A percentile compares a stretch with the other conserved stretches of the same genome.
phyloP scores from a whole-genome alignment of 2,797 vertebrate species.

The Pseudochromis fuscus region DNA sequence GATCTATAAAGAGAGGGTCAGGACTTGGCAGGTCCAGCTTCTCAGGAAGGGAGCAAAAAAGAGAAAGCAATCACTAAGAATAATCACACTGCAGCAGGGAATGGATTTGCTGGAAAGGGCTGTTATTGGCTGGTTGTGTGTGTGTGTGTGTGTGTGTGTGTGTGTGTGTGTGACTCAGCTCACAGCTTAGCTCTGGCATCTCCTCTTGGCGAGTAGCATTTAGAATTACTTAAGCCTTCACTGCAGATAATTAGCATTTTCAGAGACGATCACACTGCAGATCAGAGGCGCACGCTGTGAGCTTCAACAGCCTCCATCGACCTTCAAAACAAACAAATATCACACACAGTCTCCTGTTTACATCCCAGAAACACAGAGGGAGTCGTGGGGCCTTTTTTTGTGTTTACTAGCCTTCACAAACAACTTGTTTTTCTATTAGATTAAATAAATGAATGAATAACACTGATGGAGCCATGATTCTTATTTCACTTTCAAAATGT shows the following conservation, averaged over 20 bases:
- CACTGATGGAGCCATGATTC: too few relatives aligned
- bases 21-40: conserved; percentile 48
- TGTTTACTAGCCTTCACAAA: not conserved
- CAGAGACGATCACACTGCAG: conserved; percentile 54
- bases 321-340: conserved; percentile 45
- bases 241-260: conserved; percentile 75
- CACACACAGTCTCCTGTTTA: not conserved
- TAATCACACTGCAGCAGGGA: conserved; percentile 75
- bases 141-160: conserved; percentile 28
- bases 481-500: too few relatives aligned
- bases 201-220: conserved; percentile 58
- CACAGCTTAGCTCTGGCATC: conserved; percentile 43
- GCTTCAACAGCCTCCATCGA: conserved; percentile 9
- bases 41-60: conserved; percentile 43
- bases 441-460: too few relatives aligned
- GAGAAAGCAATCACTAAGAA: conserved; percentile 65
- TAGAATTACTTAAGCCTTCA: conserved; percentile 64
- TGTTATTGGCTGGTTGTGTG: conserved; percentile 40
- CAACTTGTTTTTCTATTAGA: too few relatives aligned
- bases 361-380: too few relatives aligned
- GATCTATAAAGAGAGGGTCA: conserved; percentile 48
- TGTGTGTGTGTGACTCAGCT: conserved; percentile 47
- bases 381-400: too few relatives aligned
- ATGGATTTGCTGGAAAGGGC: conserved; percentile 52
- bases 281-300: conserved; percentile 41